Conservation (phyloP, 1,140 invertebrate species). For the Wasmannia auropunctata region DNA sequence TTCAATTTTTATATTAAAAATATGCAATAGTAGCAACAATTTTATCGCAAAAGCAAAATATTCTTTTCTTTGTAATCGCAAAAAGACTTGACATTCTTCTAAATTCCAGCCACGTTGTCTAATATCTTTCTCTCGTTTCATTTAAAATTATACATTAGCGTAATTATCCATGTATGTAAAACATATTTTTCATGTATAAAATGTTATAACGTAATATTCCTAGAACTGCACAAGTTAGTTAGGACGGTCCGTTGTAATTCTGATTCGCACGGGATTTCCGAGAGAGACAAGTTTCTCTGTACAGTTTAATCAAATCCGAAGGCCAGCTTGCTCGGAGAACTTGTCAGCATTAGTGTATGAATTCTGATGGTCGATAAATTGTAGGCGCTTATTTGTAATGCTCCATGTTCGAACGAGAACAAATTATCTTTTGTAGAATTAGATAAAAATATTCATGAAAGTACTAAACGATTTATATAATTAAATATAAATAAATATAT, state of each 20-base stretch:
- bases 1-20: neutral
- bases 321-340: slow-evolving; percentile 7
- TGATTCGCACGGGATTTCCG: slow-evolving; percentile 26
- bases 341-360: neutral
- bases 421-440: neutral
- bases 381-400: neutral
- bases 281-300: slow-evolving; percentile 9
- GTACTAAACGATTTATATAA: neutral
- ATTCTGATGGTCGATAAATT: slow-evolving; percentile 11
- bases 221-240: neutral
- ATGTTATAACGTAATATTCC: neutral
- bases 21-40: neutral
- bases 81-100: neutral
- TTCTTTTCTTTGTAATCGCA: neutral
- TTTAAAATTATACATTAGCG: neutral
- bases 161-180: neutral
- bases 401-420: neutral
- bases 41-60: neutral
- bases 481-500: neutral
- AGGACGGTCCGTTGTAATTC: slow-evolving; percentile 14
- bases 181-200: slow-evolving; percentile 11
- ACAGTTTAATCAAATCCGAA: slow-evolving; percentile 29
- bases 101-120: neutral
- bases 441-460: neutral
- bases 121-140: neutral